Evolutionary conservation across 2,113 vertebrate genomes (phyloP).

Genomic region (Bucco capensis): DNA sequence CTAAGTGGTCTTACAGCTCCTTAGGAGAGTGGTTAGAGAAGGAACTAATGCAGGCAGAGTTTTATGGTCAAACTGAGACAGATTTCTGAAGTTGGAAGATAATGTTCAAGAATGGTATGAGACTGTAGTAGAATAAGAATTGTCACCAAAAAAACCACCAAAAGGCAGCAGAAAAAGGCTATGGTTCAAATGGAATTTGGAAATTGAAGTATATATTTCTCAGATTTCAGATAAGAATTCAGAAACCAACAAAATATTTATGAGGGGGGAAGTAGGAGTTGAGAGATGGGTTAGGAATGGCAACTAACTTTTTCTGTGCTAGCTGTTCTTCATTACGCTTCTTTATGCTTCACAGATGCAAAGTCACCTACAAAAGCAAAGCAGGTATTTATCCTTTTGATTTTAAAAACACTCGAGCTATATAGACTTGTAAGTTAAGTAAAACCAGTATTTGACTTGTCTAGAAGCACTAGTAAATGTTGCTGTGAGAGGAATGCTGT

Average conservation of each 20-base stretch:
- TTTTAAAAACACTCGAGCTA: constrained; percentile 14
- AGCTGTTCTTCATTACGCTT: not conserved
- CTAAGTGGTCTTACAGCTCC: not conserved
- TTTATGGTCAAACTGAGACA: not conserved
- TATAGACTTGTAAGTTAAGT: not conserved
- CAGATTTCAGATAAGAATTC: not conserved
- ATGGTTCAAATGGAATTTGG: not conserved
- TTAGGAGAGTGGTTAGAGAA: not conserved
- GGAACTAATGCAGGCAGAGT: not conserved
- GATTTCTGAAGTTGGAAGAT: not conserved
- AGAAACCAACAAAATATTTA: not conserved
- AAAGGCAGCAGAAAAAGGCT: not conserved
- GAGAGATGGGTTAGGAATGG: not conserved
- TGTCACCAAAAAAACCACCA: no score
- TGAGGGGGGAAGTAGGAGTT: not conserved
- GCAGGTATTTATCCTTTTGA: constrained; percentile 75
- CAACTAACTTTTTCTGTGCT: not conserved
- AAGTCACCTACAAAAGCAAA: constrained; percentile 73
- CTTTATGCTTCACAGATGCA: constrained; percentile 67
- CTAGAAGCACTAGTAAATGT: not conserved
- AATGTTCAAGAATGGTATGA: not conserved
- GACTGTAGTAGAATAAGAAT: not conserved
- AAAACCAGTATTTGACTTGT: not conserved
- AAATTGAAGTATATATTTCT: not conserved
- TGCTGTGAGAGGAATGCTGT: not conserved